These are phyloP conservation scores for Chlorodrepanis virens DNA, from an alignment of 2,113 vertebrate genomes.

Conservation along the genomic window DNA sequence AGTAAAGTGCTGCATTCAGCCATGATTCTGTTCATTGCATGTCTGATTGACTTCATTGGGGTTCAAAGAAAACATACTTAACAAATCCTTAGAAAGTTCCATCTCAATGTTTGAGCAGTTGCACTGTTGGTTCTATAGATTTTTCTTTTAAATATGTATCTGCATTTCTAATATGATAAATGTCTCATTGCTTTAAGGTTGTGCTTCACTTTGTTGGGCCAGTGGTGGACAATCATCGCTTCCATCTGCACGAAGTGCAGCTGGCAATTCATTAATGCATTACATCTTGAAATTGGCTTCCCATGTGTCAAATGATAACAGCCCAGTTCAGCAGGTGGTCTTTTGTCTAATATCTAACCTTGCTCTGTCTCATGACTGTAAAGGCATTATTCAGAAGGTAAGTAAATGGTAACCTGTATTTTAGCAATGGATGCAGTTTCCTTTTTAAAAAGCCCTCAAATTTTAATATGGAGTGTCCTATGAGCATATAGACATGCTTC, in stretches of 20 bases:
- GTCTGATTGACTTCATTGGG: neutral
- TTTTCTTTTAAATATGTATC: neutral
- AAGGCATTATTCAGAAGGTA: conserved; percentile 91
- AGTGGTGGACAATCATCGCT: conserved; percentile 52
- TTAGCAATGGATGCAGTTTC: neutral
- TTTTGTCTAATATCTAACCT: conserved; percentile 90
- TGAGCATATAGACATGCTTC: neutral
- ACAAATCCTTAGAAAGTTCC: neutral
- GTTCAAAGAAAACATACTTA: neutral
- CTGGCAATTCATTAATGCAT: conserved; percentile 82
- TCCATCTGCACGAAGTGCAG: conserved; percentile 32
- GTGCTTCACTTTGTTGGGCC: conserved; percentile 82
- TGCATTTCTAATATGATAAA: neutral
- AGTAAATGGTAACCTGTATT: neutral
- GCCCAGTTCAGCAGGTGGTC: conserved; percentile 76
- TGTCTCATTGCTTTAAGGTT: conserved; percentile 75
- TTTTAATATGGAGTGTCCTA: neutral
- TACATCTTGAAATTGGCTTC: conserved; percentile 85
- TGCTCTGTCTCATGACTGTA: conserved; percentile 88
- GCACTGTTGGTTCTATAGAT: neutral
- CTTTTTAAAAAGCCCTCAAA: neutral
- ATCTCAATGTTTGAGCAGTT: neutral
- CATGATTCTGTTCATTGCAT: neutral
- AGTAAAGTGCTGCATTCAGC: neutral
- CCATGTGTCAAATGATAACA: conserved; percentile 75